Conservation (phyloP, 2,888 invertebrate genomes). For the Ormyrus rosae region DNA sequence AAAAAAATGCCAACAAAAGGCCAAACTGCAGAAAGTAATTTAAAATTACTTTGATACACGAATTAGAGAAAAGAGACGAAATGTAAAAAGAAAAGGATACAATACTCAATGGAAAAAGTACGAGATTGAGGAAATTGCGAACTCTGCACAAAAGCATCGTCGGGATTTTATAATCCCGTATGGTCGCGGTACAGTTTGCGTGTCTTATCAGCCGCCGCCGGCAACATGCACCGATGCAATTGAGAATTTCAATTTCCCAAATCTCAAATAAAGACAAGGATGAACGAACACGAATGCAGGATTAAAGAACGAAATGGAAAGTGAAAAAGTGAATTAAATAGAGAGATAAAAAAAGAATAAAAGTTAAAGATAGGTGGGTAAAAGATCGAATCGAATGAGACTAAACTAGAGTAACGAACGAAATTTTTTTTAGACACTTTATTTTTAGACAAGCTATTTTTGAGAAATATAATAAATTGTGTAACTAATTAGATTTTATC, state of each 20-base stretch:
- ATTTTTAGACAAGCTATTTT: background rate
- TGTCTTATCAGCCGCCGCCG: constrained; percentile 33
- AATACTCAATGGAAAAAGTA: background rate
- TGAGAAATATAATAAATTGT: no score
- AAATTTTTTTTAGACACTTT: background rate
- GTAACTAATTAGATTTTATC: no score
- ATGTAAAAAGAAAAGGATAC: background rate
- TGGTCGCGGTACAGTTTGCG: background rate
- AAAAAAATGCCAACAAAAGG: no score
- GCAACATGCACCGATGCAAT: constrained; percentile 16
- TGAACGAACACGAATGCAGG: constrained; percentile 8
- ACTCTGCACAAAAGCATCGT: constrained; percentile 11
- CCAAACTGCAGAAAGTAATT: no score
- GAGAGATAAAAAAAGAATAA: constrained; percentile 5
- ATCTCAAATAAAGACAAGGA: constrained; percentile 24
- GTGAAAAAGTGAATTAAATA: constrained; percentile 1
- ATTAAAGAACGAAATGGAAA: constrained; percentile 3
- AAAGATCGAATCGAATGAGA: background rate
- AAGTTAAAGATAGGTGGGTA: background rate
- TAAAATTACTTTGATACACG: no score
- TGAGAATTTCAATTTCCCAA: constrained; percentile 43
- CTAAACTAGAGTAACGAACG: background rate
- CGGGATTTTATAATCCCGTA: constrained; percentile 34
- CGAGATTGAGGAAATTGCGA: constrained; percentile 2
- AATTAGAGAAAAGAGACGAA: background rate